Base-by-base conservation (phyloP, 2,113 vertebrate genomes). In the Gasterosteus nipponicus region DNA sequence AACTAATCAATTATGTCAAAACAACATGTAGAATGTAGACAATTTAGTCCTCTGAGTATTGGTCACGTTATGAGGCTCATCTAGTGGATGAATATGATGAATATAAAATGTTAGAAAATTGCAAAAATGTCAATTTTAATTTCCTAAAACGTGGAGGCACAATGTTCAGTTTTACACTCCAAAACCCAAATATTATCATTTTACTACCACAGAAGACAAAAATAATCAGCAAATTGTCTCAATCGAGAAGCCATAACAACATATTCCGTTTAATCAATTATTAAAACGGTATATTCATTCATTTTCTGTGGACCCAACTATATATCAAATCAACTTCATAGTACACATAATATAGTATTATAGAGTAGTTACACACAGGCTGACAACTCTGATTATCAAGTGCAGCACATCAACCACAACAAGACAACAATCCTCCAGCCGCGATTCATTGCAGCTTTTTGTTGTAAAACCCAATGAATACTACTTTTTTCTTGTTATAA, bases 391-490 rank as follows among this genome's bases (percentile, higher is more conserved):
- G 22, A n/a, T 15, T 56, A 16, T 38, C 47, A 62, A 29, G 16
- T 35, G 15, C 35, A 49, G 33, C 35, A 35, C 19, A 58, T 53
- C 42, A 49, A 66, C 18, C 39, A 11, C n/a, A 58, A 14, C 3
- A 39, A n/a, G 35, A 47, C 39, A 69, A 14, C 44, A 15, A 0
- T 11, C 10, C 26, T 38, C 56, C 29, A 5, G 16, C 61, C 16
- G 7, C 22, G 46, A 39, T 54, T 56, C 12, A 54, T 51, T 22
- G 16, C 39, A 31, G 65, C 18, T 15, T 26, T 38, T 64, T 26
- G 44, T 65, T 47, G 6, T 47, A 29, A 65, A 66, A 66, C 42
- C n/a, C 42, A 66, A 44, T 64, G 14, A 47, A 41, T 47, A 6
- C 8, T 64, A 18, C 46, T 7, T n/a, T 63, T 12, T 67, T 1